phyloP scores from a whole-genome alignment of 2,888 invertebrate species.

The Microplitis manilae region DNA sequence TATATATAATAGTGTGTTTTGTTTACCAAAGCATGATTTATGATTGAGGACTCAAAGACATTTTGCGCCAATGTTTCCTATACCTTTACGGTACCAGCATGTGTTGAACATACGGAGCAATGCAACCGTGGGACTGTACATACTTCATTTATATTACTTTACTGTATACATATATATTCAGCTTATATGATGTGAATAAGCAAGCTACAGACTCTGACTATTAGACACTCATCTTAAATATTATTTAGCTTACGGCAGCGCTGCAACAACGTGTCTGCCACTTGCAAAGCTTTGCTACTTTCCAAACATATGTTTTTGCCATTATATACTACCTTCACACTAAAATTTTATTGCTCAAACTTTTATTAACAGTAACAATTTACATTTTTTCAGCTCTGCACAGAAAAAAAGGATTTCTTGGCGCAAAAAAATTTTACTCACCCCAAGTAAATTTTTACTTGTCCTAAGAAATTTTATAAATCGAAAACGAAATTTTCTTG shows the following conservation, averaged over 20 bases:
- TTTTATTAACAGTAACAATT: neutral
- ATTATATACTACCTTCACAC: conserved; percentile 19
- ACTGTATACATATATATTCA: conserved; percentile 17
- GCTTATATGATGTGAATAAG: neutral
- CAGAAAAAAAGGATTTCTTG: too few species aligned
- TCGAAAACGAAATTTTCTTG: too few species aligned
- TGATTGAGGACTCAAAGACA: conserved; percentile 16
- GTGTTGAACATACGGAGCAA: conserved; percentile 59
- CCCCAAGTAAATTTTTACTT: too few species aligned
- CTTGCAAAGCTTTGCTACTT: conserved; percentile 40
- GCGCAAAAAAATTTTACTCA: too few species aligned
- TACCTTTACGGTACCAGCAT: conserved; percentile 49
- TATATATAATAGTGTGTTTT: neutral
- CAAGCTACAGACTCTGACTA: neutral
- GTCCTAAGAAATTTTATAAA: too few species aligned
- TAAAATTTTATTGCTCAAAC: conserved; percentile 24
- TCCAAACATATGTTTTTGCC: conserved; percentile 40
- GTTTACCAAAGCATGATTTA: conserved; percentile 24
- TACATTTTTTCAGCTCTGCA: neutral
- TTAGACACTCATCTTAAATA: conserved; percentile 4
- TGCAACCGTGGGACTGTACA: conserved; percentile 20
- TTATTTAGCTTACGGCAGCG: conserved; percentile 2
- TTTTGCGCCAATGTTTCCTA: conserved; percentile 16
- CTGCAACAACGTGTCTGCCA: conserved; percentile 31
- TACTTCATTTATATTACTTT: conserved; percentile 20